These are phyloP conservation scores for Gopherus flavomarginatus DNA, from an alignment of 2,113 vertebrate genomes.

Conservation along the genomic window DNA sequence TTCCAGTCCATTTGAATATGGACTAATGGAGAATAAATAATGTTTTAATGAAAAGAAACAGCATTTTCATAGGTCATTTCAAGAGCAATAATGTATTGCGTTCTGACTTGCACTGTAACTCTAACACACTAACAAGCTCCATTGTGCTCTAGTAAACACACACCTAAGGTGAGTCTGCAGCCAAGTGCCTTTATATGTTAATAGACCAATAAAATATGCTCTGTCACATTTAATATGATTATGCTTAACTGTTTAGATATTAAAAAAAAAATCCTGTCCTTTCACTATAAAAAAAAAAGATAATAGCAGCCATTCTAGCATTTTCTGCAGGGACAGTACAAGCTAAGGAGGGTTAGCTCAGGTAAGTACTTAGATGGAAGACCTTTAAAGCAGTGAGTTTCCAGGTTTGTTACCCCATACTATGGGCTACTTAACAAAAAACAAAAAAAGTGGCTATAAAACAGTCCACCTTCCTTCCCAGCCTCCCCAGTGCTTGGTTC, in stretches of 20 bases:
- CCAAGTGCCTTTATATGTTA: background rate
- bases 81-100: slow-evolving; percentile 23
- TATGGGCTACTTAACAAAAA: background rate
- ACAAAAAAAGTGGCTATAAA: background rate
- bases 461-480: background rate
- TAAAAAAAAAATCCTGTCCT: background rate
- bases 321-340: background rate
- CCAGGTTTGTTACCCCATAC: background rate
- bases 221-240: background rate
- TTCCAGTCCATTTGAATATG: background rate
- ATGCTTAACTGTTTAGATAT: background rate
- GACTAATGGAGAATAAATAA: background rate
- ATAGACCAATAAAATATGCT: background rate
- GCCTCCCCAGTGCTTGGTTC: background rate
- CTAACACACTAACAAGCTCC: background rate
- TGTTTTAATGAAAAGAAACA: slow-evolving; percentile 61
- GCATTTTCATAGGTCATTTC: slow-evolving; percentile 41
- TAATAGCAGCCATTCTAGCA: background rate
- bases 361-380: background rate
- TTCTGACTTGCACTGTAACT: background rate
- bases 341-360: background rate
- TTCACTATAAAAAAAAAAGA: background rate
- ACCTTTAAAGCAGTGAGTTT: background rate
- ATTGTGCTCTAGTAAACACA: background rate
- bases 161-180: background rate